These are phyloP conservation scores for Stenodera caucasica DNA, from an alignment of 2,888 invertebrate species.

Conservation along the genomic window DNA sequence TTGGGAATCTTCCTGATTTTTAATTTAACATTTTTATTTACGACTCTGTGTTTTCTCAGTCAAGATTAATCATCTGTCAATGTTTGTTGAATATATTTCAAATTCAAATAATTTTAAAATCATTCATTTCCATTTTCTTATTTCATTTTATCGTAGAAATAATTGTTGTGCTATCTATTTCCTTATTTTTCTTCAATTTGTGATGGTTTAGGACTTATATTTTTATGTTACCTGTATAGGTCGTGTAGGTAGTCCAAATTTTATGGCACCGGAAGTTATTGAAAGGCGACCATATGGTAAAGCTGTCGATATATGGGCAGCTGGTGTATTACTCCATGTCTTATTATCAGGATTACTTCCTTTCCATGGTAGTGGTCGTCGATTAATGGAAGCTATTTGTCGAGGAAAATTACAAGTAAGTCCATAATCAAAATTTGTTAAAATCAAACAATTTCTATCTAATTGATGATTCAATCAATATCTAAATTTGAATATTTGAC, in stretches of 20 bases:
- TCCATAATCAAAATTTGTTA: constrained; percentile 17
- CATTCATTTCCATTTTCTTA: constrained; percentile 1
- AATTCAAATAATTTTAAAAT: too few species aligned
- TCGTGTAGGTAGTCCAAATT: constrained; percentile 94
- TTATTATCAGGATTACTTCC: constrained; percentile 93
- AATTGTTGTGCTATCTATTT: not conserved
- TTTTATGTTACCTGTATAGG: constrained; percentile 60
- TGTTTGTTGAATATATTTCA: constrained; percentile 1
- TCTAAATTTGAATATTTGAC: too few species aligned
- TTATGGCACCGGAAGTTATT: constrained; percentile 98
- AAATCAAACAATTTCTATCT: too few species aligned
- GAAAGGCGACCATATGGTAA: constrained; percentile 88
- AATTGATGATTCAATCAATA: too few species aligned
- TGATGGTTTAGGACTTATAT: not conserved
- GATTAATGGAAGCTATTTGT: constrained; percentile 90
- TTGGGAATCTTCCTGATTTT: not conserved
- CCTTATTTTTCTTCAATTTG: not conserved
- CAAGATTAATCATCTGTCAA: constrained; percentile 12
- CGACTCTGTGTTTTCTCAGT: not conserved
- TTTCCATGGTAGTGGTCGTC: constrained; percentile 91
- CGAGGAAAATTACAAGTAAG: constrained; percentile 79
- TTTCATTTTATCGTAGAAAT: too few species aligned
- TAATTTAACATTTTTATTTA: too few species aligned
- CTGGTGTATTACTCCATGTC: constrained; percentile 92
- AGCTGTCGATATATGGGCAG: constrained; percentile 97